Conservation (phyloP, 2,797 vertebrate genomes). For the Lepilemur ruficaudatus region DNA sequence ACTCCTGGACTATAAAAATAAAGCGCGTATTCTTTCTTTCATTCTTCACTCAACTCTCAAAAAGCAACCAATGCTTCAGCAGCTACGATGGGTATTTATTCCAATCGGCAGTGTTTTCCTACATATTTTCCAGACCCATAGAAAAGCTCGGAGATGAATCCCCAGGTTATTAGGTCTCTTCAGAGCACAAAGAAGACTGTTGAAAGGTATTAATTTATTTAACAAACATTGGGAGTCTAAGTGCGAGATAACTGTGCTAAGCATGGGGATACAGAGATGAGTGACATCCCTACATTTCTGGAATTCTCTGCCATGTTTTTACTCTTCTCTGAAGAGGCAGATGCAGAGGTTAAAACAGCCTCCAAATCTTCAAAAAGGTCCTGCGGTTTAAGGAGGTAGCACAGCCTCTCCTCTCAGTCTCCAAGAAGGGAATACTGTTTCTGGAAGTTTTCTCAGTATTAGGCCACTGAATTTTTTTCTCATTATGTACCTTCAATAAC, state of each 20-base stretch:
- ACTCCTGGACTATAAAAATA: conserved; percentile 11
- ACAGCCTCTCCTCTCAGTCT: neutral
- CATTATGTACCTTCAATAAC: neutral
- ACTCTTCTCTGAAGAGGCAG: neutral
- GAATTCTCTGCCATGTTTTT: neutral
- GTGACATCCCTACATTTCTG: neutral
- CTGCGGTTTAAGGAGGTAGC: neutral
- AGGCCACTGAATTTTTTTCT: neutral
- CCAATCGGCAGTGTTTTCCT: neutral
- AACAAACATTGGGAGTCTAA: neutral
- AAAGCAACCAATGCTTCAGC: neutral
- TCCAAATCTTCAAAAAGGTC: neutral
- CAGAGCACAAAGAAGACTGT: neutral
- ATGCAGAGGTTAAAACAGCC: neutral
- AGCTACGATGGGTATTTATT: neutral
- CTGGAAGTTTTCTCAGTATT: neutral
- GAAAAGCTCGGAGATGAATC: neutral
- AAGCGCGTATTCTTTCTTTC: neutral
- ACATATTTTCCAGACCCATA: neutral
- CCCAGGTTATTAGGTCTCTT: neutral
- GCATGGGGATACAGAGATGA: neutral
- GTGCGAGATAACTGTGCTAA: neutral
- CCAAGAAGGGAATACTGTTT: neutral
- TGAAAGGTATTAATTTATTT: neutral
- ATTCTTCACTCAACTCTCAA: neutral